Conservation (phyloP, 2,888 invertebrate species). For the Diabrotica balteata region DNA sequence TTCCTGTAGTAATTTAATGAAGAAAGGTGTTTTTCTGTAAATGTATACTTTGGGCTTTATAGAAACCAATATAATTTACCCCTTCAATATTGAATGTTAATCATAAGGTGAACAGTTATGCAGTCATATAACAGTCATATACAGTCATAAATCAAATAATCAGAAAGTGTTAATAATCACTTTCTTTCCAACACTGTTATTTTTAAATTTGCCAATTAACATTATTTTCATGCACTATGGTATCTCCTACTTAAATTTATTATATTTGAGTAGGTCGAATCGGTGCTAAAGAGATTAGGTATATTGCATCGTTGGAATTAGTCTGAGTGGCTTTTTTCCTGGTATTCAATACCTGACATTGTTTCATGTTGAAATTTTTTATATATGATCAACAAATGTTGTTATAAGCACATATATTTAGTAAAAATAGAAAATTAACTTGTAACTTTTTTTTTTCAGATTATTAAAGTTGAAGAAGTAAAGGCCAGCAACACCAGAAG, state of each 20-base stretch:
- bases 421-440: background rate
- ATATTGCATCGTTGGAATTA: slow-evolving; percentile 38
- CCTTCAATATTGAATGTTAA: too few species aligned
- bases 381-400: background rate
- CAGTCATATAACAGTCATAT: too few species aligned
- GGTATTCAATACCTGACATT: slow-evolving; percentile 35
- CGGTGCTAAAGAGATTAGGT: slow-evolving; percentile 37
- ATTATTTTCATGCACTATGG: slow-evolving; percentile 34
- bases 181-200: too few species aligned
- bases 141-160: too few species aligned
- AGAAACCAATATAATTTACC: too few species aligned
- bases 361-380: background rate
- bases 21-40: too few species aligned
- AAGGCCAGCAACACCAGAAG: slow-evolving; percentile 89
- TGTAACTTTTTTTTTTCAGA: slow-evolving; percentile 55
- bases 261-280: slow-evolving; percentile 39
- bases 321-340: slow-evolving; percentile 30
- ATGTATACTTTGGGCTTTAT: too few species aligned
- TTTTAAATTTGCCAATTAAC: too few species aligned
- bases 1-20: too few species aligned
- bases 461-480: slow-evolving; percentile 95
- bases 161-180: too few species aligned
- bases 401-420: background rate
- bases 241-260: slow-evolving; percentile 37
- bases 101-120: too few species aligned